Evolutionary conservation across 2,888 invertebrate genomes (phyloP).

Genomic region (Adelphocoris suturalis): DNA sequence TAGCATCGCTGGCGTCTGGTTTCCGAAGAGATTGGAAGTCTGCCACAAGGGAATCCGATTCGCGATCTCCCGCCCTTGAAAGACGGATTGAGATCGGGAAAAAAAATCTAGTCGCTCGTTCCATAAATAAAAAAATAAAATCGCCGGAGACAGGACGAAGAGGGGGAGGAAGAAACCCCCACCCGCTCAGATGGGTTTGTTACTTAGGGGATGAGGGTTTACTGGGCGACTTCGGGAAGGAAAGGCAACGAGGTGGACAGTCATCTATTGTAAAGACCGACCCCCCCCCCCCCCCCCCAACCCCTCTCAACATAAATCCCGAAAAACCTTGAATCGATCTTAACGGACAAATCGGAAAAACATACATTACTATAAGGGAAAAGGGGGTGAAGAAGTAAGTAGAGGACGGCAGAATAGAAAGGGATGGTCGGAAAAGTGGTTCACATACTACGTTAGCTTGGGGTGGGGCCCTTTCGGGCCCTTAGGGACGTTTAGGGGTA

Average conservation of each 20-base stretch:
- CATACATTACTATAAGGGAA: constrained; percentile 63
- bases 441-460: constrained; percentile 66
- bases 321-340: constrained; percentile 68
- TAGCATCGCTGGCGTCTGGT: background rate
- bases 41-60: background rate
- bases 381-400: background rate
- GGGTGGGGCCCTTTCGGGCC: constrained; percentile 40
- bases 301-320: constrained; percentile 48
- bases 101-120: constrained; percentile 10
- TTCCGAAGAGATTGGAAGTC: constrained; percentile 5
- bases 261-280: constrained; percentile 53
- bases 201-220: constrained; percentile 28
- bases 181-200: background rate
- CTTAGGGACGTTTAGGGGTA: constrained; percentile 65
- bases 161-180: background rate
- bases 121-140: background rate
- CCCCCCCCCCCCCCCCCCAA: background rate
- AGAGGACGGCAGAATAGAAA: background rate
- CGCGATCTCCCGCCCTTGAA: background rate
- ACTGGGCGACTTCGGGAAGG: background rate
- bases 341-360: constrained; percentile 70
- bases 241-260: constrained; percentile 65
- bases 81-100: background rate
- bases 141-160: background rate
- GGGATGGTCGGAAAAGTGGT: constrained; percentile 52